Evolutionary conservation across 2,888 invertebrate genomes (phyloP).

Genomic region (Mechanitis mazaeus): DNA sequence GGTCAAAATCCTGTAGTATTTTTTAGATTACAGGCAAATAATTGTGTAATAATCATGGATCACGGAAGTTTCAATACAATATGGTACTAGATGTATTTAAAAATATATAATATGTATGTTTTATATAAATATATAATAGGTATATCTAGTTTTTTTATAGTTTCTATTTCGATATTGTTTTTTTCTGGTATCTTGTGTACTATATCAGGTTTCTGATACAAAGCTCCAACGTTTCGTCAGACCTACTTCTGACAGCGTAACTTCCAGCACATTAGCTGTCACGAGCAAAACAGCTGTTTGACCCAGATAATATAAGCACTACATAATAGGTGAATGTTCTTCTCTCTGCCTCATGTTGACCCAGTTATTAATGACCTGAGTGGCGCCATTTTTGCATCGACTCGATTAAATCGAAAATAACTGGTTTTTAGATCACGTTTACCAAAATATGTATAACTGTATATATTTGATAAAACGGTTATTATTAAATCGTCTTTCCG

Average conservation of each 20-base stretch:
- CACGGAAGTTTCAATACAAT: too few relatives aligned
- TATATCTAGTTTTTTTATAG: too few relatives aligned
- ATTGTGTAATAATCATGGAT: too few relatives aligned
- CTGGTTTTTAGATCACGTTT: constrained; percentile 21
- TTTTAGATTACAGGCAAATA: too few relatives aligned
- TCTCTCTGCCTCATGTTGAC: constrained; percentile 41
- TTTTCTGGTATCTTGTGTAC: neutral
- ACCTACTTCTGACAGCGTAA: constrained; percentile 14
- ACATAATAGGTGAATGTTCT: constrained; percentile 17
- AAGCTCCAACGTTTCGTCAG: constrained; percentile 7
- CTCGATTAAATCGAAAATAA: constrained; percentile 44
- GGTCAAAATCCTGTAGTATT: too few relatives aligned
- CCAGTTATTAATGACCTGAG: constrained; percentile 51
- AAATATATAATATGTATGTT: too few relatives aligned
- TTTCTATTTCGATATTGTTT: too few relatives aligned
- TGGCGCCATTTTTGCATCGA: constrained; percentile 45
- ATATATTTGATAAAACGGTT: neutral
- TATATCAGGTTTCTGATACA: neutral
- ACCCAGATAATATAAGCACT: constrained; percentile 40
- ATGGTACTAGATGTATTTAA: too few relatives aligned
- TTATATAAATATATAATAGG: too few relatives aligned
- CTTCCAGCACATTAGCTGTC: constrained; percentile 37
- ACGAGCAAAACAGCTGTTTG: constrained; percentile 50
- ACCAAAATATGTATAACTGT: constrained; percentile 1
- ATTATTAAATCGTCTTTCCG: neutral